These are phyloP conservation scores for Stichopus horrens DNA, from an alignment of 53 echinoderm and acorn worm species.

Conservation along the genomic window DNA sequence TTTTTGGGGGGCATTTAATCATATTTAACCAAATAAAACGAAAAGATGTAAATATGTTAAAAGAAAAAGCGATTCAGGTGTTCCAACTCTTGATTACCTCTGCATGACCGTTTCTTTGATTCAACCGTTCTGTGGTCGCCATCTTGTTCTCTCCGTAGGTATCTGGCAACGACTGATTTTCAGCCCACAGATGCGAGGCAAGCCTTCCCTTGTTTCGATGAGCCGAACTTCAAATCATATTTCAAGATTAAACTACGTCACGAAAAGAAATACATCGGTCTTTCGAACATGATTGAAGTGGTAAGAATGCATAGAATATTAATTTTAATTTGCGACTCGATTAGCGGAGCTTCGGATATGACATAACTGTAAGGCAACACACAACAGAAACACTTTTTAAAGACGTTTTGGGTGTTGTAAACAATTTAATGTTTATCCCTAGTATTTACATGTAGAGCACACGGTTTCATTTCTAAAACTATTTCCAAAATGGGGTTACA, in stretches of 20 bases:
- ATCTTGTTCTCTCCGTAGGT: conserved; percentile 49
- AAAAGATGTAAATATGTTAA: background rate
- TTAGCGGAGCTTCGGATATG: no score
- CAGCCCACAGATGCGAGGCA: conserved; percentile 79
- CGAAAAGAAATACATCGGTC: conserved; percentile 60
- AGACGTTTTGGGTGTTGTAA: no score
- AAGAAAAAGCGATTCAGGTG: background rate
- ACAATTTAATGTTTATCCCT: no score
- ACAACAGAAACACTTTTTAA: no score
- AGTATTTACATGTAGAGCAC: no score
- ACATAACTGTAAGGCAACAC: no score
- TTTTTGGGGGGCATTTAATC: background rate
- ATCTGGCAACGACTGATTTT: conserved; percentile 79
- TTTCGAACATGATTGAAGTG: conserved; percentile 72
- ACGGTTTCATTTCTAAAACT: no score
- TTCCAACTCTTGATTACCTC: no score
- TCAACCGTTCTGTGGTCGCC: background rate
- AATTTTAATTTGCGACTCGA: no score
- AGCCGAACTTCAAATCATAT: conserved; percentile 83
- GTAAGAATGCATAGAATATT: background rate
- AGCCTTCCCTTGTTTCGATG: conserved; percentile 97
- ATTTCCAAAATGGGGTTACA: no score
- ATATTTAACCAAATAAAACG: background rate
- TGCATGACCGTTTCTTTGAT: no score
- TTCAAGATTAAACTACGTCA: conserved; percentile 77